A percentile compares a stretch with the other conserved stretches of the same genome.
phyloP scores from a whole-genome alignment of 2,797 vertebrate genomes.

The Cossypha heuglini region DNA sequence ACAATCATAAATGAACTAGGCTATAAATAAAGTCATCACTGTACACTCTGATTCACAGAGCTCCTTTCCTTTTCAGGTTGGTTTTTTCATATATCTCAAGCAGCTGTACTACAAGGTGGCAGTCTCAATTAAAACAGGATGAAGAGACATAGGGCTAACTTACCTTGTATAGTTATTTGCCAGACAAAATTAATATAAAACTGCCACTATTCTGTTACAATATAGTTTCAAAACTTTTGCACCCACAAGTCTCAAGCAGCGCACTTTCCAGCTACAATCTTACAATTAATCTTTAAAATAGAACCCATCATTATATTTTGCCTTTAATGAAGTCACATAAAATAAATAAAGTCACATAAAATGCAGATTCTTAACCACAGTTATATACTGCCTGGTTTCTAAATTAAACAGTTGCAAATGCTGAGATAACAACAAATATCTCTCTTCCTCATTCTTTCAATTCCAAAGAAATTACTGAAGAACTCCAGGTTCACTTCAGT shows the following conservation, averaged over 20 bases:
- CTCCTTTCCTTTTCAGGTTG: not conserved
- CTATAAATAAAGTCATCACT: constrained; percentile 40
- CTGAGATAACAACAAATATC: not conserved
- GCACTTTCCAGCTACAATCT: not conserved
- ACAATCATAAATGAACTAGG: not conserved
- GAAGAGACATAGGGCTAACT: not conserved
- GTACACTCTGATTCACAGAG: not conserved
- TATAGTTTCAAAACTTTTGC: not conserved
- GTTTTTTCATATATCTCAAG: not conserved
- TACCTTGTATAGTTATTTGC: not conserved
- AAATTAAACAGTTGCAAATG: not conserved
- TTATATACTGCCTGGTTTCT: not conserved
- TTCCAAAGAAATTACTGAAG: not conserved
- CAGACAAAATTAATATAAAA: not conserved
- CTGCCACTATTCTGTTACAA: not conserved
- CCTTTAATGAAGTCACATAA: not conserved
- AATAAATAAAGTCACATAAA: not conserved
- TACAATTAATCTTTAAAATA: not conserved
- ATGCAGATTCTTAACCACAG: not conserved
- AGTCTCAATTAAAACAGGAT: not conserved
- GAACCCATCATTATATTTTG: not conserved
- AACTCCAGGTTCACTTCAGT: not conserved
- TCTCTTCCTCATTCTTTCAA: not conserved
- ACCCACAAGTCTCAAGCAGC: not conserved
- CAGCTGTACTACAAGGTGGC: not conserved